Percentiles rank a stretch among this genome's conserved stretches.
phyloP scores from a whole-genome alignment of 2,113 vertebrate genomes.

The Recurvirostra avosetta region DNA sequence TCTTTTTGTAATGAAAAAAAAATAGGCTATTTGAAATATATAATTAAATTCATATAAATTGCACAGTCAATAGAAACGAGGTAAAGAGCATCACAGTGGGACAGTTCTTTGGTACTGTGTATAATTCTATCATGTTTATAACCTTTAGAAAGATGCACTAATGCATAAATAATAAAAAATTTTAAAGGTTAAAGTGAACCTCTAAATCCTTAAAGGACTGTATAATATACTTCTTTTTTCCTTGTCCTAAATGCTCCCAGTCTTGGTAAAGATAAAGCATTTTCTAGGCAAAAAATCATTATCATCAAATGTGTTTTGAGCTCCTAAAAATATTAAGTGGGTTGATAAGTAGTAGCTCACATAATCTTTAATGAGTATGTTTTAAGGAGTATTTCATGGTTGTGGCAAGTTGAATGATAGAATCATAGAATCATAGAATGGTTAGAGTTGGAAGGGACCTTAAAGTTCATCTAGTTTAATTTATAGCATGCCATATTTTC shows the following conservation, averaged over 20 bases:
- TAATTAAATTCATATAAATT: neutral
- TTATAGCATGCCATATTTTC: too few relatives aligned
- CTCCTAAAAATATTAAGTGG: neutral
- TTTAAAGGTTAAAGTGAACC: neutral
- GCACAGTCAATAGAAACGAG: neutral
- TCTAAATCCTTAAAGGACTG: neutral
- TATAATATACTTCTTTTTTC: neutral
- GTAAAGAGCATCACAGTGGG: neutral
- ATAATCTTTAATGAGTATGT: neutral
- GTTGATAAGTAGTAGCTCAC: neutral
- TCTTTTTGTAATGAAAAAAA: neutral
- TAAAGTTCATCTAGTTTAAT: too few relatives aligned
- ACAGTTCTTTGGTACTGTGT: neutral
- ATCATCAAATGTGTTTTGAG: neutral
- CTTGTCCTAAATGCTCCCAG: neutral
- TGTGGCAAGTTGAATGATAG: neutral
- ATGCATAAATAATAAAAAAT: neutral
- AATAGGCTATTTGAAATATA: neutral
- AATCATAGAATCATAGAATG: neutral
- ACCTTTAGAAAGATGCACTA: slow-evolving; percentile 15
- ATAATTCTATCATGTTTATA: neutral
- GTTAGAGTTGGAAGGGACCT: neutral
- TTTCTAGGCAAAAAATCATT: neutral
- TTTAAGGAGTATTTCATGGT: neutral
- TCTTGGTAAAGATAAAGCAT: neutral